Conservation (phyloP, 2,113 vertebrate species). For the human (Homo sapiens) region DNA sequence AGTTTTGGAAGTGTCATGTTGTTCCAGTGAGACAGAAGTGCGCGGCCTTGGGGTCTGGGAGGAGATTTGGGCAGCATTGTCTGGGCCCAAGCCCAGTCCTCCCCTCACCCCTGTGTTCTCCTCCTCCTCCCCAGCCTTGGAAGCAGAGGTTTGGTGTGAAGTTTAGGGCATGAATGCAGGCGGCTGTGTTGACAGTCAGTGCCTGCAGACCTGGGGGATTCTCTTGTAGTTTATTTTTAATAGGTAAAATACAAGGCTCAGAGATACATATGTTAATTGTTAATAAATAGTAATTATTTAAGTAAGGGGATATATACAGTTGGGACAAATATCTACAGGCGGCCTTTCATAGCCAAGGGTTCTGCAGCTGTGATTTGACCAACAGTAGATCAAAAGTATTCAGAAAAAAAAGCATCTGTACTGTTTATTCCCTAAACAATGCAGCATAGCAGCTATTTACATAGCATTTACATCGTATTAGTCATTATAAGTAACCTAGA, state of each 20-base stretch:
- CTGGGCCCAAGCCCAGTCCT: neutral
- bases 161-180: neutral
- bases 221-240: neutral
- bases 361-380: neutral
- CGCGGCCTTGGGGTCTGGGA: neutral
- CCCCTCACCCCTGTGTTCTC: fast-evolving
- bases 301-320: neutral
- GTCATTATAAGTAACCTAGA: neutral
- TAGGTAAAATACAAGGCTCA: neutral
- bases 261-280: neutral
- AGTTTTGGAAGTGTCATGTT: fast-evolving
- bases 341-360: neutral
- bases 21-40: neutral
- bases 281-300: neutral
- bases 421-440: neutral
- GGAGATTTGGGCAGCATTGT: neutral
- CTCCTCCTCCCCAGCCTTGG: neutral
- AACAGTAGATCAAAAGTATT: neutral
- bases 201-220: neutral
- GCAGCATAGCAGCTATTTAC: neutral
- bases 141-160: neutral
- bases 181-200: neutral
- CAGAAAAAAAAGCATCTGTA: neutral
- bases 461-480: neutral
- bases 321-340: neutral